Evolutionary conservation across 2,888 invertebrate genomes (phyloP).

Genomic region (Epistrophe eligans): DNA sequence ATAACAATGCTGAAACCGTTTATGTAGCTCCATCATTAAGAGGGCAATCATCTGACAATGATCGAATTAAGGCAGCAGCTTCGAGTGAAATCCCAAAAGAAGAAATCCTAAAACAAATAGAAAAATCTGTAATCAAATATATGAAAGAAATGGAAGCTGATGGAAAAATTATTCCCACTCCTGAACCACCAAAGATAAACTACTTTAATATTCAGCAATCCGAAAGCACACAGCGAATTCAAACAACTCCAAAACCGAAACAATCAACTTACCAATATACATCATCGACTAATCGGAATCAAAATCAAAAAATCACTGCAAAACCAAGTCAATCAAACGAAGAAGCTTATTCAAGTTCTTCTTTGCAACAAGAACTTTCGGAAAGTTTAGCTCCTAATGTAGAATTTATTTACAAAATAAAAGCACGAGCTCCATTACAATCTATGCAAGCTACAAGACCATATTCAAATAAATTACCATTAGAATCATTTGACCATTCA

Average conservation of each 20-base stretch:
- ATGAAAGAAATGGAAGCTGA: conserved; percentile 83
- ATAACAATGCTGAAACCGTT: conserved; percentile 61
- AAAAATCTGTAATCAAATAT: conserved; percentile 83
- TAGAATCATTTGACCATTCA: conserved; percentile 82
- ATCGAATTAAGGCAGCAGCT: conserved; percentile 79
- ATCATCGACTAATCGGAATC: conserved; percentile 62
- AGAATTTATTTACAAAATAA: conserved; percentile 83
- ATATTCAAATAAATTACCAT: conserved; percentile 78
- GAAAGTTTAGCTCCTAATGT: conserved; percentile 82
- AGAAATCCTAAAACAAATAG: conserved; percentile 83
- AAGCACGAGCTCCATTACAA: conserved; percentile 81
- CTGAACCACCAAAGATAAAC: conserved; percentile 78
- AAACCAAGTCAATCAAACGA: conserved; percentile 44
- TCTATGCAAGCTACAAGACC: conserved; percentile 82
- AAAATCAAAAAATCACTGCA: conserved; percentile 45
- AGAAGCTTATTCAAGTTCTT: conserved; percentile 44
- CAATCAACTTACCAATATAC: conserved; percentile 66
- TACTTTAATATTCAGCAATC: conserved; percentile 79
- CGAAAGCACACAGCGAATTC: conserved; percentile 81
- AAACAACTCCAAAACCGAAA: conserved; percentile 78
- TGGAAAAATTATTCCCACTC: conserved; percentile 81
- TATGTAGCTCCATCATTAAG: conserved; percentile 56
- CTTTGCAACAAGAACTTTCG: conserved; percentile 75
- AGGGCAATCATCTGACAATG: conserved; percentile 54
- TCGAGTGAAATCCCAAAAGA: conserved; percentile 82